Percentiles rank a stretch among this genome's conserved stretches.
Evolutionary conservation across 2,888 invertebrate species (phyloP).

Genomic region (Andrena trimmerana): DNA sequence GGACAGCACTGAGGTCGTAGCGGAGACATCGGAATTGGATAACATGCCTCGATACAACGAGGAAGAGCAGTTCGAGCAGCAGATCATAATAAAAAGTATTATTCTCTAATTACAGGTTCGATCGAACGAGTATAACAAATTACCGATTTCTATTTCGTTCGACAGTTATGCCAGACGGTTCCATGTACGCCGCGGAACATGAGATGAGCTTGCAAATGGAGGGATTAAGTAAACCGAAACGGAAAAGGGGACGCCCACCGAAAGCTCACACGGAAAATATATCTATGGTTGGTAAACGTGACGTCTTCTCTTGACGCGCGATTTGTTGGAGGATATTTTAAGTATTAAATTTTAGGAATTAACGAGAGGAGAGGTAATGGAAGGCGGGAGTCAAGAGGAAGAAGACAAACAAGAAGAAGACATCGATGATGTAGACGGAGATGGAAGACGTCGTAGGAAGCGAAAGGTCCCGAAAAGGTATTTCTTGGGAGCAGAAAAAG

Average conservation of each 20-base stretch:
- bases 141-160: conserved; percentile 47
- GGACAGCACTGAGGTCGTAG: conserved; percentile 69
- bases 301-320: not conserved
- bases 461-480: conserved; percentile 88
- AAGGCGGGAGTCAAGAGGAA: conserved; percentile 78
- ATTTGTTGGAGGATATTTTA: not conserved
- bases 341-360: conserved; percentile 36
- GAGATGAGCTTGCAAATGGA: conserved; percentile 88
- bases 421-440: conserved; percentile 85
- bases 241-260: conserved; percentile 90
- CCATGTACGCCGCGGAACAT: conserved; percentile 89
- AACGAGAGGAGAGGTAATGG: conserved; percentile 44
- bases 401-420: conserved; percentile 83
- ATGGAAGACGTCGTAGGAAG: conserved; percentile 88
- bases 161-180: conserved; percentile 88
- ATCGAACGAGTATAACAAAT: conserved; percentile 13
- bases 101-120: conserved; percentile 4
- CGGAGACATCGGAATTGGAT: conserved; percentile 68
- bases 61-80: conserved; percentile 84
- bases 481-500: not conserved
- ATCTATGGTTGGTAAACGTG: conserved; percentile 44
- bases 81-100: conserved; percentile 86
- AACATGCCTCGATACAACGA: conserved; percentile 59
- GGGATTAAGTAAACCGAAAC: conserved; percentile 89
- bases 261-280: conserved; percentile 85